phyloP scores from a whole-genome alignment of 2,888 invertebrate genomes.

The Mythimna lalbum region DNA sequence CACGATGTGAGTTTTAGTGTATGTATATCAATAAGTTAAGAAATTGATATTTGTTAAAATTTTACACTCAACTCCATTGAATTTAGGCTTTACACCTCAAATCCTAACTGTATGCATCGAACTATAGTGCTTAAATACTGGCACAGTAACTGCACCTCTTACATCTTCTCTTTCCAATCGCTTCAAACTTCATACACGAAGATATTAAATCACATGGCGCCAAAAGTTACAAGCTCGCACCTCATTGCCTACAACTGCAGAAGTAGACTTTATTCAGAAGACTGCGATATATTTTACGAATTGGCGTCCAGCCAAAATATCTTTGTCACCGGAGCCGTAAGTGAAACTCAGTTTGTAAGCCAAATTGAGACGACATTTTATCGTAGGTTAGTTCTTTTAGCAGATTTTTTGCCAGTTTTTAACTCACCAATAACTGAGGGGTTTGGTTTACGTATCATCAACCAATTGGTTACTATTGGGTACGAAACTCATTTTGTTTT shows the following conservation, averaged over 20 bases:
- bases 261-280: slow-evolving; percentile 47
- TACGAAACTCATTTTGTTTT: too few species aligned
- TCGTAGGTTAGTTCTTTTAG: not conserved
- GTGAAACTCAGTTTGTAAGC: slow-evolving; percentile 56
- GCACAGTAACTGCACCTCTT: not conserved
- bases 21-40: too few species aligned
- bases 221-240: slow-evolving; percentile 45
- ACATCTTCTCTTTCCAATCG: not conserved
- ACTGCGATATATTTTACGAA: slow-evolving; percentile 36
- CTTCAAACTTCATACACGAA: not conserved
- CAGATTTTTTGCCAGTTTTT: not conserved
- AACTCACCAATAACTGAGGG: too few species aligned
- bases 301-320: slow-evolving; percentile 51
- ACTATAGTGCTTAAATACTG: too few species aligned
- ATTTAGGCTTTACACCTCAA: too few species aligned
- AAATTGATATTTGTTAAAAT: too few species aligned
- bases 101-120: too few species aligned
- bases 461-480: not conserved
- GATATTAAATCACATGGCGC: slow-evolving; percentile 26
- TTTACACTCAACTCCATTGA: too few species aligned
- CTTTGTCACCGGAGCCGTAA: slow-evolving; percentile 53
- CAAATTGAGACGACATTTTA: slow-evolving; percentile 47
- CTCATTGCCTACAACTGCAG: slow-evolving; percentile 39
- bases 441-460: not conserved
- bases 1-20: too few species aligned